Base-by-base conservation (phyloP, 2,888 invertebrate species). In the Cryptocephalus moraei region DNA sequence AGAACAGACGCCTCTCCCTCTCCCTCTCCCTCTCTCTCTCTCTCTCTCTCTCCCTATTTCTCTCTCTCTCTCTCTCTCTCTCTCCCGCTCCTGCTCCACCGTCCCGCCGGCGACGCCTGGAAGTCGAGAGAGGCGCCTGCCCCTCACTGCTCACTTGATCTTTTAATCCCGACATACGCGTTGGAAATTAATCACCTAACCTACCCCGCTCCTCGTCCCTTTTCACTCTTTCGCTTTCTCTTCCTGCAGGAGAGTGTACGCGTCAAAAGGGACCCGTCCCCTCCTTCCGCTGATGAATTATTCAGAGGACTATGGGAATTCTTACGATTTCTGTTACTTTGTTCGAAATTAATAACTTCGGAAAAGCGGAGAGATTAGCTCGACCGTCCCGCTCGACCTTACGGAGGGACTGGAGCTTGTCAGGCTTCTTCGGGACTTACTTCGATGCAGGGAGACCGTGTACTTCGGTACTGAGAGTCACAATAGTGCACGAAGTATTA, bases 161-260 rank as follows among this genome's bases (percentile, higher is more conserved):
- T 69, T 66, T 69, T 70, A 70, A 70, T 70, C 68, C 68, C 67
- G 64, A 68, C 69, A 67, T 69, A 68, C 69, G 66, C 68, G 68
- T 60, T 61, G 62, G 65, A 70, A 69, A 70, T 70, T 70, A 70
- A 70, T 70, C 69, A 69, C 69, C 65, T 22, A 22, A 22, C 22
- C 22, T 22, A 22, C 22, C 22, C 22, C 22, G 22, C 22, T 22
- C 64, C 39, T 11, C 12, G 11, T 47, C 41, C 42, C 22, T 43
- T 32, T 9, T 39, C 46, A 39, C 34, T 33, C 14, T 39, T 33
- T 32, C 38, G 12, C 53, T 51, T 47, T 47, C 53, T 54, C 51
- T 58, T 62, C 62, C 61, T 60, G 57, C 62, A 58, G 22, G 22
- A 22, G 22, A 22, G 22, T 22, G 56, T 58, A 58, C 60, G 61